Conservation (phyloP, 92 coral and sea anemone genomes). For the Ricordea florida region DNA sequence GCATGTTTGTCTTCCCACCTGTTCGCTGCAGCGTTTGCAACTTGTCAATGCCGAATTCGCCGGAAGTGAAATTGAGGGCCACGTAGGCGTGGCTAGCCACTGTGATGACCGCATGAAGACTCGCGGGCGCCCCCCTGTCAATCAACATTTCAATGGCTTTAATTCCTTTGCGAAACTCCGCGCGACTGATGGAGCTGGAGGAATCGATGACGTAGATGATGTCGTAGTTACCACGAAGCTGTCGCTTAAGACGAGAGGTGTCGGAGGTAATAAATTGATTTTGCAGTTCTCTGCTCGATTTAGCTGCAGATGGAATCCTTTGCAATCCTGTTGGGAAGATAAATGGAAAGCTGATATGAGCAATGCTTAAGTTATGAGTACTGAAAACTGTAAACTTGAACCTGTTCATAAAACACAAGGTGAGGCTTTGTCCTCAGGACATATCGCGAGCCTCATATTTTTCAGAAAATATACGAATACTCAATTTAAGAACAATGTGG, state of each 20-base stretch:
- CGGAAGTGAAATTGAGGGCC: conserved; percentile 52
- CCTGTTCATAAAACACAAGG: too few relatives aligned
- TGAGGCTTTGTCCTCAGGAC: too few relatives aligned
- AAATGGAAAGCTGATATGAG: too few relatives aligned
- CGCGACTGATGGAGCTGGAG: conserved; percentile 72
- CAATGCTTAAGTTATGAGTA: background rate
- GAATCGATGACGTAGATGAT: conserved; percentile 74
- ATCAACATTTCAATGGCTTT: conserved; percentile 58
- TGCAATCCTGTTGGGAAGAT: conserved; percentile 28
- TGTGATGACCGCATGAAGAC: conserved; percentile 66
- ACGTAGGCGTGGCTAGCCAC: conserved; percentile 64
- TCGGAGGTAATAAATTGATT: conserved; percentile 48
- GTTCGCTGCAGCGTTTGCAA: conserved; percentile 55
- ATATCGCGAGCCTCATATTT: too few relatives aligned
- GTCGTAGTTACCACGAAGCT: conserved; percentile 57
- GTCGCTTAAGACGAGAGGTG: conserved; percentile 52
- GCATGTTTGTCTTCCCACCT: conserved; percentile 87
- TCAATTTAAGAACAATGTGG: too few relatives aligned
- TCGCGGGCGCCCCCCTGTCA: conserved; percentile 38
- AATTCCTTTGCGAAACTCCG: conserved; percentile 63
- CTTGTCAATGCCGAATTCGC: conserved; percentile 35
- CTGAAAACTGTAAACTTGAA: too few relatives aligned
- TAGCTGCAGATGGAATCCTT: conserved; percentile 45
- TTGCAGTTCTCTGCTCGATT: conserved; percentile 57
- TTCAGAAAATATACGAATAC: too few relatives aligned